Conservation (phyloP, 2,797 vertebrate genomes). For the Remorina albescens region DNA sequence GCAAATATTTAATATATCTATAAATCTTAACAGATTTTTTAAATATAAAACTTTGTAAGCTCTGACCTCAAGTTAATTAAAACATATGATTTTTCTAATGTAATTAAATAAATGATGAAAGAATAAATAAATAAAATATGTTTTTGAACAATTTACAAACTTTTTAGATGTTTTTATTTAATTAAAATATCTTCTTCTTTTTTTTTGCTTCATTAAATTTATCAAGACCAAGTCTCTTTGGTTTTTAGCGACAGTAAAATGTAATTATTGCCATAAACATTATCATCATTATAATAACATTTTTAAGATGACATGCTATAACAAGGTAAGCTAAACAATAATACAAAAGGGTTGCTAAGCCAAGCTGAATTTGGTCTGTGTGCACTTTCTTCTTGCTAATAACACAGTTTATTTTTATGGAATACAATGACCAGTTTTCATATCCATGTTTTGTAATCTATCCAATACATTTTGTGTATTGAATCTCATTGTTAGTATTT, state of each 20-base stretch:
- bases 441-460: background rate
- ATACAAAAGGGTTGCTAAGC: background rate
- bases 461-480: slow-evolving; percentile 3
- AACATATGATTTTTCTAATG: no score
- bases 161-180: no score
- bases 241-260: background rate
- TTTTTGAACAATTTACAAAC: no score
- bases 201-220: background rate
- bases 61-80: background rate
- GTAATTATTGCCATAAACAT: background rate
- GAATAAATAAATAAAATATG: background rate
- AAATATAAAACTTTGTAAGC: background rate
- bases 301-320: background rate
- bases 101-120: no score
- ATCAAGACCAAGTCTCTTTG: background rate
- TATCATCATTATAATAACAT: background rate
- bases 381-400: background rate
- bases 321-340: background rate
- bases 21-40: background rate
- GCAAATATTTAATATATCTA: background rate
- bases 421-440: background rate
- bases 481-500: slow-evolving; percentile 26
- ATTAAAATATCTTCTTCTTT: background rate
- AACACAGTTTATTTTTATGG: background rate
- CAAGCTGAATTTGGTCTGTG: background rate